These are phyloP conservation scores for Sebastes taczanowskii DNA, from an alignment of 2,797 vertebrate genomes.

Conservation along the genomic window DNA sequence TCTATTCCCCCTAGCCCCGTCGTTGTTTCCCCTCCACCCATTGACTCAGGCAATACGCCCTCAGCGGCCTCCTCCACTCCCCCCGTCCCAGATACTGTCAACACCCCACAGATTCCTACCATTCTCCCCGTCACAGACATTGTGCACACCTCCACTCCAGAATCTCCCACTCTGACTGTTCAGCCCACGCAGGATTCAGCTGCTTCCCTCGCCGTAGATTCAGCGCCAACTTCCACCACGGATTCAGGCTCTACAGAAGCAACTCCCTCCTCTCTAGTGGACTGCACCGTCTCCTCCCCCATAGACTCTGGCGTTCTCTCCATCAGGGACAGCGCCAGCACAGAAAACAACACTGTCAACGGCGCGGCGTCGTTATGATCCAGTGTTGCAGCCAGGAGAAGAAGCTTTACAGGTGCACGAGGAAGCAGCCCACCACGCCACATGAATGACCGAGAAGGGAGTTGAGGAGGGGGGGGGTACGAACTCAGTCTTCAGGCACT, in stretches of 20 bases:
- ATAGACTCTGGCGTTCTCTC: conserved; percentile 78
- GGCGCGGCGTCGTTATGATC: conserved; percentile 85
- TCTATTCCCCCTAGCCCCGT: conserved; percentile 2
- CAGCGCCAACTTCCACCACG: conserved; percentile 7
- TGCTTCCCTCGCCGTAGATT: conserved; percentile 31
- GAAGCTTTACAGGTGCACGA: conserved; percentile 58
- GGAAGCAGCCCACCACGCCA: conserved; percentile 49
- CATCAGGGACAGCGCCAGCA: conserved; percentile 77
- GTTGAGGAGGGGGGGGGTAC: conserved; percentile 12
- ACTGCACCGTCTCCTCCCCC: conserved; percentile 80
- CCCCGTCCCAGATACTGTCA: conserved; percentile 18
- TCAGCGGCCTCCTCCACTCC: conserved; percentile 28
- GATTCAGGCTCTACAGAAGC: conserved; percentile 55
- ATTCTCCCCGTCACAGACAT: conserved; percentile 73
- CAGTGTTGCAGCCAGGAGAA: conserved; percentile 38
- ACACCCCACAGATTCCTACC: conserved; percentile 8
- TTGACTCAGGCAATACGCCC: conserved; percentile 39
- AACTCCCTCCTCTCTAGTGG: conserved; percentile 46
- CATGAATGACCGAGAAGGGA: conserved; percentile 1
- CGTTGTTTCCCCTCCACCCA: conserved; percentile 6
- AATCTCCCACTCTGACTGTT: conserved; percentile 40
- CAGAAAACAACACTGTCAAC: conserved; percentile 85
- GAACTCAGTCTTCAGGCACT: conserved; percentile 71
- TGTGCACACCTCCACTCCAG: conserved; percentile 41
- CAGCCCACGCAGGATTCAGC: conserved; percentile 41